phyloP scores from a whole-genome alignment of 2,888 invertebrate genomes.

The Bedellia somnulentella region DNA sequence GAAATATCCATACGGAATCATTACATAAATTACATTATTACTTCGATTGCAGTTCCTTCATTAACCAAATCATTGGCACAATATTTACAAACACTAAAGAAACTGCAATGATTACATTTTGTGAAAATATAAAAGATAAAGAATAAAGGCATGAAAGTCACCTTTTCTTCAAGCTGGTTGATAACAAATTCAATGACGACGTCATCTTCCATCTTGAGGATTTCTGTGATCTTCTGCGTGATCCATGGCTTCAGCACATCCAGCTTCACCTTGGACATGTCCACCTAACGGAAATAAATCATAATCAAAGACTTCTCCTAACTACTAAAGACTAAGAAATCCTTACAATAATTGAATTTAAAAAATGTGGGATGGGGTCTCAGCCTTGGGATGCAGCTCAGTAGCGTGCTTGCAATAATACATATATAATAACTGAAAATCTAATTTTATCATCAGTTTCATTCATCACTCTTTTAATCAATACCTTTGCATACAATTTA shows the following conservation, averaged over 20 bases:
- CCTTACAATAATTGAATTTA: too few species aligned
- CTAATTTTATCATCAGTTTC: too few species aligned
- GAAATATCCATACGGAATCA: constrained; percentile 62
- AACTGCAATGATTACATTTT: constrained; percentile 60
- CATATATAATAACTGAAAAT: too few species aligned
- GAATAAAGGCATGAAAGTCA: constrained; percentile 34
- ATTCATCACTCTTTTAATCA: too few species aligned
- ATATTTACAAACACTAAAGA: constrained; percentile 23
- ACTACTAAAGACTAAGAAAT: too few species aligned
- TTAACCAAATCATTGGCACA: constrained; percentile 1
- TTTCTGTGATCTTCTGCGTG: constrained; percentile 92
- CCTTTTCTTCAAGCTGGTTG: constrained; percentile 96
- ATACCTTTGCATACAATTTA: too few species aligned
- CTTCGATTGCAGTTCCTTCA: constrained; percentile 54
- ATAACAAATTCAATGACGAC: constrained; percentile 98
- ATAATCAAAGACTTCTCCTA: too few species aligned
- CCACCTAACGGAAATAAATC: constrained; percentile 68
- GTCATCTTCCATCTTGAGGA: constrained; percentile 97
- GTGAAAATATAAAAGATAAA: constrained; percentile 21
- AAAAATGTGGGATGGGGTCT: too few species aligned
- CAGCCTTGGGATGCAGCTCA: too few species aligned
- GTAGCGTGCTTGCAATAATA: too few species aligned
- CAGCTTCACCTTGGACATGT: constrained; percentile 97
- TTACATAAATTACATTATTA: constrained; percentile 46
- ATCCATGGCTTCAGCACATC: constrained; percentile 99